Evolutionary conservation across 2,888 invertebrate genomes (phyloP).

Genomic region (Diachrysia chrysitis): DNA sequence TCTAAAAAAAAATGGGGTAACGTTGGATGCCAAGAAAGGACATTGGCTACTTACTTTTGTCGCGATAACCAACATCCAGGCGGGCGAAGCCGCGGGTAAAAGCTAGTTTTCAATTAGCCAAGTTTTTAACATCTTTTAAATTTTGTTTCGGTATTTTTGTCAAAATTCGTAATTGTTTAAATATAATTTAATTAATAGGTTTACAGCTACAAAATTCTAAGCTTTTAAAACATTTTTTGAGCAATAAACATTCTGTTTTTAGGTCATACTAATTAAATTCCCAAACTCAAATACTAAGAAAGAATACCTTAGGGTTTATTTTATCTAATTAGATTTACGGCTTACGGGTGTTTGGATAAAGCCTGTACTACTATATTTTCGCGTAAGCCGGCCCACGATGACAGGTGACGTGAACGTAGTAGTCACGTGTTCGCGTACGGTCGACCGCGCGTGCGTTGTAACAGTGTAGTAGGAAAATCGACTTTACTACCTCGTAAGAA

Average conservation of each 20-base stretch:
- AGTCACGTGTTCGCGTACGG: neutral
- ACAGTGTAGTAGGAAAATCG: neutral
- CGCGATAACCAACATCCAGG: too few species aligned
- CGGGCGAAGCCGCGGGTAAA: too few species aligned
- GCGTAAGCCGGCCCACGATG: constrained; percentile 16
- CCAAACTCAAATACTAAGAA: neutral
- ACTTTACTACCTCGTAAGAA: neutral
- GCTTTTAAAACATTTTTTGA: neutral
- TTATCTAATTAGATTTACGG: neutral
- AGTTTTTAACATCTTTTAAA: too few species aligned
- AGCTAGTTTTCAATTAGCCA: too few species aligned
- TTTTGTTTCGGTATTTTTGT: too few species aligned
- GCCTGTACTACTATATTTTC: constrained; percentile 15
- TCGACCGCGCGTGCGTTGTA: neutral
- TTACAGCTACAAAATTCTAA: too few species aligned
- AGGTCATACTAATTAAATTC: neutral
- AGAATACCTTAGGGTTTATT: neutral
- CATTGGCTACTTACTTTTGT: too few species aligned
- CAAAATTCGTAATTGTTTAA: too few species aligned
- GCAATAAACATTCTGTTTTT: neutral
- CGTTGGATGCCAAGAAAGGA: too few species aligned
- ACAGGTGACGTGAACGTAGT: constrained; percentile 22
- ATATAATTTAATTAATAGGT: too few species aligned
- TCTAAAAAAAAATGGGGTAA: too few species aligned
- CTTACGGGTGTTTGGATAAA: constrained; percentile 4